Evolutionary conservation across 2,113 vertebrate species (phyloP).

Genomic region (Lampris incognitus): DNA sequence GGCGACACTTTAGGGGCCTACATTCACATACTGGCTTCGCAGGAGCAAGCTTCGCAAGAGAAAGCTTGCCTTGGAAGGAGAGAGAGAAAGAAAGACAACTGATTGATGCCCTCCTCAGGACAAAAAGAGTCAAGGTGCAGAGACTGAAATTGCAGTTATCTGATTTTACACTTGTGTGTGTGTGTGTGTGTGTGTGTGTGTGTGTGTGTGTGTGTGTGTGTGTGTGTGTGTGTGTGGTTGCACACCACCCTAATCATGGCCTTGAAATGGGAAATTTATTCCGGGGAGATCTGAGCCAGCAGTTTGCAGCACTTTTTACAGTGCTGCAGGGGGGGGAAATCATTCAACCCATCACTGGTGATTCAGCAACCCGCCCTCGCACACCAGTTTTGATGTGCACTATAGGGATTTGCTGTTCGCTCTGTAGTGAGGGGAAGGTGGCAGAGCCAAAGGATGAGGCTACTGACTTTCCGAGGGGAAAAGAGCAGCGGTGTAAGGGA

Average conservation of each 20-base stretch:
- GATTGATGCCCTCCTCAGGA: neutral
- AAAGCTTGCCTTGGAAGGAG: neutral
- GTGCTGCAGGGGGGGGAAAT: neutral
- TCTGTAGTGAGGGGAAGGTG: constrained; percentile 37
- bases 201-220: no score
- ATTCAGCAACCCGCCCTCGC: constrained; percentile 74
- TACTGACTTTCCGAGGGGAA: constrained; percentile 10
- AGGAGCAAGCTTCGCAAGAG: constrained; percentile 4
- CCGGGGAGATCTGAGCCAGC: constrained; percentile 68
- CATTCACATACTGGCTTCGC: constrained; percentile 9
- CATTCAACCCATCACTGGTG: constrained; percentile 58
- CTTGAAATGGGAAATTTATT: constrained; percentile 52
- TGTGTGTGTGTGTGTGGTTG: no score
- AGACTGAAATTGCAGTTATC: constrained; percentile 41
- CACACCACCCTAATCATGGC: constrained; percentile 13
- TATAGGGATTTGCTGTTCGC: constrained; percentile 57
- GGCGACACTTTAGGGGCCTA: constrained; percentile 49
- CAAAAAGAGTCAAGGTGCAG: neutral
- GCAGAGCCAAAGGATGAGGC: constrained; percentile 39
- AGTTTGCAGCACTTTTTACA: constrained; percentile 41
- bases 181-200: neutral
- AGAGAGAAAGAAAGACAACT: neutral
- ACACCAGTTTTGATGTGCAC: constrained; percentile 27
- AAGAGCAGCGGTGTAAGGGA: neutral
- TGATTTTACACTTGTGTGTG: constrained; percentile 51